A percentile compares a stretch with the other conserved stretches of the same genome.
Evolutionary conservation across 1,140 invertebrate species (phyloP).

Genomic region (Schlechtendalia chinensis): DNA sequence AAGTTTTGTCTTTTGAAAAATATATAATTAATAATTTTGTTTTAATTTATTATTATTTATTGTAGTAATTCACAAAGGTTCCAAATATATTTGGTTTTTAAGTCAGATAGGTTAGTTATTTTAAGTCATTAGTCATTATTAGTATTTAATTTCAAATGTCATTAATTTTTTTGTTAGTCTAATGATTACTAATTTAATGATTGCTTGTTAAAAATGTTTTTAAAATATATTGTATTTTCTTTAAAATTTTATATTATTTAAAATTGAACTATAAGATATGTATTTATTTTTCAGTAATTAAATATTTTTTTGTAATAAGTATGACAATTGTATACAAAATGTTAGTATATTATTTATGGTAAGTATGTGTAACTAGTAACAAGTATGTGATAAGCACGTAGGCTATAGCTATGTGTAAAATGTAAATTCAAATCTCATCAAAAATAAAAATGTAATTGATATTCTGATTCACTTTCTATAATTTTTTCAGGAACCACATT

Average conservation of each 20-base stretch:
- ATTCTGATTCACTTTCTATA: too few relatives aligned
- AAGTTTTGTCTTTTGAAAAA: not conserved
- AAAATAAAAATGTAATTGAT: too few relatives aligned
- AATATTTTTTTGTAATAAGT: not conserved
- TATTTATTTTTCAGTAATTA: slow-evolving; percentile 20
- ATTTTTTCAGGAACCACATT: too few relatives aligned
- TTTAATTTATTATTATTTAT: not conserved
- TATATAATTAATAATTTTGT: slow-evolving; percentile 13
- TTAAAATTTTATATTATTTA: not conserved
- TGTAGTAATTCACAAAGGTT: not conserved
- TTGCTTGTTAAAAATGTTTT: not conserved
- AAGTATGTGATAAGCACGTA: too few relatives aligned
- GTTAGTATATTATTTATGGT: too few relatives aligned
- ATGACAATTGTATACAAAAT: not conserved
- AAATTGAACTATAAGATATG: not conserved
- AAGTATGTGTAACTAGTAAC: too few relatives aligned
- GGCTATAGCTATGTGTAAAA: too few relatives aligned
- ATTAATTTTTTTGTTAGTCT: not conserved
- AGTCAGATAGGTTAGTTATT: not conserved
- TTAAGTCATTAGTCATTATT: not conserved
- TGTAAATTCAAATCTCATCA: too few relatives aligned
- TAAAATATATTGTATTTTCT: not conserved
- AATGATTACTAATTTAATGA: not conserved
- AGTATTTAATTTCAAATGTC: not conserved
- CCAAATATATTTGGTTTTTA: slow-evolving; percentile 1